These are phyloP conservation scores for Euthynnus affinis DNA, from an alignment of 2,797 vertebrate species.

Conservation along the genomic window DNA sequence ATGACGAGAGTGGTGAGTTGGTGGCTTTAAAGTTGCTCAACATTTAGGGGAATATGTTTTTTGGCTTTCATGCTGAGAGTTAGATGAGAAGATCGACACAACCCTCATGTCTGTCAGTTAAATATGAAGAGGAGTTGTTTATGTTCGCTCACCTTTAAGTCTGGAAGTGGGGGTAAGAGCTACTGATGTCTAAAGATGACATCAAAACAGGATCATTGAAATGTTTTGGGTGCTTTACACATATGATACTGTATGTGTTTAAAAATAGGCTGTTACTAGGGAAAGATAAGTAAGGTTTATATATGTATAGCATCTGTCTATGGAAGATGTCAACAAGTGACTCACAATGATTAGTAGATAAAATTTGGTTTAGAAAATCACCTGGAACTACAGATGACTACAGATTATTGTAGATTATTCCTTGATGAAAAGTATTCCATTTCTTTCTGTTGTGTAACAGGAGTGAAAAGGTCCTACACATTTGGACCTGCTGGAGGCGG, in stretches of 20 bases:
- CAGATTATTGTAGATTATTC: not conserved
- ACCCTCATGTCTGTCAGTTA: slow-evolving; percentile 3
- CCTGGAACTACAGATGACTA: not conserved
- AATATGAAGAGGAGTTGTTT: not conserved
- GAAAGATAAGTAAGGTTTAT: too few relatives aligned
- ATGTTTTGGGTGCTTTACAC: not conserved
- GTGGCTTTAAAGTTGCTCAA: not conserved
- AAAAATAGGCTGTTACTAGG: too few relatives aligned
- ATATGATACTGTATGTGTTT: not conserved
- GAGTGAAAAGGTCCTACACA: slow-evolving; percentile 93
- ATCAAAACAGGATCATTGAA: not conserved
- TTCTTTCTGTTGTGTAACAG: slow-evolving; percentile 73
- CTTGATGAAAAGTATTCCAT: not conserved
- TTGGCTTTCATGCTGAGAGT: not conserved
- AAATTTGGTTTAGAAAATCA: not conserved
- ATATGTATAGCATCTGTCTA: not conserved
- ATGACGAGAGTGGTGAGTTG: slow-evolving; percentile 91
- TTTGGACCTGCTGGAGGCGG: slow-evolving; percentile 92
- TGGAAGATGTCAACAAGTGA: too few relatives aligned
- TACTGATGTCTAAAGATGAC: not conserved
- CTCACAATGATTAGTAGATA: too few relatives aligned
- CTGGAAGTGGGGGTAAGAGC: not conserved
- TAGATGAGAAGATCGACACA: not conserved
- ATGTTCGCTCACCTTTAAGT: not conserved
- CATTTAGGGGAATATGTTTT: not conserved